Evolutionary conservation across 2,888 invertebrate genomes (phyloP), one percentile per base, ranked within the genome.

Genomic region (Drosophila pseudotakahashii): DNA sequence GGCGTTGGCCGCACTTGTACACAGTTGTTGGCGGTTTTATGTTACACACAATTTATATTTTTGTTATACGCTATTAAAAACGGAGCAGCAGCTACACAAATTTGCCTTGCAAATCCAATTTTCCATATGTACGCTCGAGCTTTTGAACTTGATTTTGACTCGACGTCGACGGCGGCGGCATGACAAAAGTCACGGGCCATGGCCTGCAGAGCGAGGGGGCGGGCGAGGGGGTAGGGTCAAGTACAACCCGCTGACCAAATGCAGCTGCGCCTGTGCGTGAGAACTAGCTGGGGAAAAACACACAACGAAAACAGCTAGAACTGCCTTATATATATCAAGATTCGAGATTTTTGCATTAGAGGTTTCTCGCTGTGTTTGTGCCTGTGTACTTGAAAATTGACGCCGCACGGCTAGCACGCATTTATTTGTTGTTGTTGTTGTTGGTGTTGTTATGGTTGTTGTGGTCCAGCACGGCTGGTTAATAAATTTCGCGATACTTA

Each of bases 401-500:
- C 81, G 86, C 76, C 71, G 83, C 78, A 82, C 83, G 80, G 78
- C 87, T 77, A 74, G 85, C 84, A 84, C 84, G 82, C 78, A 87
- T 80, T 79, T 66, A 53, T 62, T 47, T 63, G 58, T 36, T 70
- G 58, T 36, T 70, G 60, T 19, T 19, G 19, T 2, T 19, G 19
- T 19, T 2, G 19, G 1, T 19, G 19, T 19, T 19, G 58, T 36
- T 70, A 57, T 26, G 53, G 19, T 19, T 19, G 58, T 36, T 70
- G 60, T 26, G 53, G 81, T 64, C 74, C 71, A 69, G 76, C 74
- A 72, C 71, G 70, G 76, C 75, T 78, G 79, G 83, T 74, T 89
- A 87, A 89, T 89, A 89, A 89, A 87, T 89, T 87, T 81, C 69
- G 39, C 87, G 88, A 86, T 88, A 86, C 82, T 86, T 88, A 86